Evolutionary conservation across 1,140 invertebrate species (phyloP).

Genomic region (Microplitis mediator): DNA sequence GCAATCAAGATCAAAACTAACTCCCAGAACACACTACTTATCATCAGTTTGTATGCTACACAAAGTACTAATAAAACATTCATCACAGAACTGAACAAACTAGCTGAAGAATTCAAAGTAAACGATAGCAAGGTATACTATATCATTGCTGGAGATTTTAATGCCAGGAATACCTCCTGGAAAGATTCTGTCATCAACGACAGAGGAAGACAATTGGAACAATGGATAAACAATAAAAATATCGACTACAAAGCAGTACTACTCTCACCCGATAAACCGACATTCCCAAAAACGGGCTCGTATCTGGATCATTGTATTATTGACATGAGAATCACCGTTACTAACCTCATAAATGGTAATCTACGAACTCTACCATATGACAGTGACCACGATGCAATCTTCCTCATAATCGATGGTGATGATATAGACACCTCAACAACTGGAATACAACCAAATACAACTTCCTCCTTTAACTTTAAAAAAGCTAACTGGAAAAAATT

Average conservation of each 20-base stretch:
- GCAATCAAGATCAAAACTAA: neutral
- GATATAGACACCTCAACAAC: neutral
- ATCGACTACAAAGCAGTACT: neutral
- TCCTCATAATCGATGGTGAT: neutral
- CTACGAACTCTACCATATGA: slow-evolving; percentile 21
- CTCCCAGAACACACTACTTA: neutral
- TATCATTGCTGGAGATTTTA: slow-evolving; percentile 23
- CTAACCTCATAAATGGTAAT: neutral
- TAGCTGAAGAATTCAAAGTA: slow-evolving; percentile 11
- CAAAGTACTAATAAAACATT: neutral
- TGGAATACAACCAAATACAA: neutral
- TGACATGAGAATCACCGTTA: neutral
- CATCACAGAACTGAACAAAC: neutral
- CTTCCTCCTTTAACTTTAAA: slow-evolving; percentile 16
- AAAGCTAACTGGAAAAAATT: slow-evolving; percentile 27
- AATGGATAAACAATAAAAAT: neutral
- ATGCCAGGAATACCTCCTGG: slow-evolving; percentile 12
- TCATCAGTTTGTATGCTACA: slow-evolving; percentile 6
- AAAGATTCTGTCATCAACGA: neutral
- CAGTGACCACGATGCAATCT: slow-evolving; percentile 22
- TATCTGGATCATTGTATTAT: slow-evolving; percentile 8
- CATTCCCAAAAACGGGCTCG: slow-evolving; percentile 1
- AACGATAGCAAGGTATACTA: slow-evolving; percentile 1
- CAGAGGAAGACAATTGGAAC: slow-evolving; percentile 4
- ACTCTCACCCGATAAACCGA: neutral